Conservation (phyloP, 2,113 vertebrate genomes). For the Rhizomys pruinosus region DNA sequence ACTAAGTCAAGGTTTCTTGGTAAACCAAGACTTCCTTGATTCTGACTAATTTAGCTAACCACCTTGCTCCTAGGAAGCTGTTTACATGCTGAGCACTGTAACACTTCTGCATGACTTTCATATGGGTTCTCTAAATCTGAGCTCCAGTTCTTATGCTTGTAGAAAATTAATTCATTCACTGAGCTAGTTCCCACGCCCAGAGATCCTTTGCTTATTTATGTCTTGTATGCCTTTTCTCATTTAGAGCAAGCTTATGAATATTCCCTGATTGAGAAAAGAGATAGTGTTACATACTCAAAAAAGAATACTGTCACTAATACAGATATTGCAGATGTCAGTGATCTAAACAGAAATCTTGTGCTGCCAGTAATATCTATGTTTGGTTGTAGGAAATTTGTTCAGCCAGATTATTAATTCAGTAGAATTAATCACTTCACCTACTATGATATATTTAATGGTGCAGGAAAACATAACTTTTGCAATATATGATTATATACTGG, state of each 20-base stretch:
- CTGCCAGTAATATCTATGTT: neutral
- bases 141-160: too few species aligned
- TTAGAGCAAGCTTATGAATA: neutral
- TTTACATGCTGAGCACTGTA: too few species aligned
- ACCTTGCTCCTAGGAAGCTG: too few species aligned
- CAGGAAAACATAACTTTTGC: neutral
- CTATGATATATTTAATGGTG: neutral
- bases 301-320: neutral
- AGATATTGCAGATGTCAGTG: neutral
- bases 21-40: too few species aligned
- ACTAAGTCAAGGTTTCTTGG: neutral
- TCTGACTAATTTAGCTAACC: too few species aligned
- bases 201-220: neutral
- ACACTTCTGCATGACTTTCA: too few species aligned
- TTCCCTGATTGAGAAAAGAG: too few species aligned
- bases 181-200: too few species aligned
- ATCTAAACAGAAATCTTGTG: neutral
- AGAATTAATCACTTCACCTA: neutral
- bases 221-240: too few species aligned
- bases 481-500: neutral
- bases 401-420: neutral
- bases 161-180: too few species aligned
- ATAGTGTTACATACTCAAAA: neutral
- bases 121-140: too few species aligned
- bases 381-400: neutral